Evolutionary conservation across 2,888 invertebrate genomes (phyloP), one percentile per base, ranked within the genome.

Genomic region (Drosophila paranaensis): DNA sequence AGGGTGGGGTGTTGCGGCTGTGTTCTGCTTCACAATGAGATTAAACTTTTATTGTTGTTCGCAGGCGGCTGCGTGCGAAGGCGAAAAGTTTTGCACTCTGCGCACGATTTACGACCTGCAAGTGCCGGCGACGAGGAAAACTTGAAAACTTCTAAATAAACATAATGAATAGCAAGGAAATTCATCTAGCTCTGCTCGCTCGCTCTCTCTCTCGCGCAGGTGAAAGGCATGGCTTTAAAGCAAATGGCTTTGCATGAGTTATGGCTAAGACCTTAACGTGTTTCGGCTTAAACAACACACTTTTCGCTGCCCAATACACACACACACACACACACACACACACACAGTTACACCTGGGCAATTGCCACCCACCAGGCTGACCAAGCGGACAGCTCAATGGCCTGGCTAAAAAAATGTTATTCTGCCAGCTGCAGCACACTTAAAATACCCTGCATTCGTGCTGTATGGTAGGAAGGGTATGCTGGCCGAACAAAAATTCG

Each of bases 11-110:
- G 35, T 25, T 37, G 54, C 6, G 14, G 2, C 14, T 27, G 40
- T 2, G 48, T 30, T 42, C 14, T 14, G 30, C n/a, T 14, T 0
- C 20, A 45, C 50, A 66, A 61, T 76, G 63, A 48, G 70, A 77
- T 77, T 70, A 67, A 67, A 55, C 67, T 77, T 70, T 74, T 77
- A 77, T 70, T 73, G 62, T 60, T 68, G 37, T 57, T 63, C 9
- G 46, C 35, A 16, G 33, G 57, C 55, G 56, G 11, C 33, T 50
- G 33, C 48, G 33, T 50, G 48, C 50, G 33, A 33, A 50, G 50
- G 11, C 33, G 69, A 43, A 50, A 67, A 67, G 63, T 61, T 71
- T 57, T 51, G 6, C 46, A 43, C 60, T 50, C 9, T 53, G 39
- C n/a, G 6, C 39, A 57, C 25, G 56, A 71, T 71, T 72, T 72